Evolutionary conservation across 2,888 invertebrate genomes (phyloP).

Genomic region (Shargacucullia verbasci): DNA sequence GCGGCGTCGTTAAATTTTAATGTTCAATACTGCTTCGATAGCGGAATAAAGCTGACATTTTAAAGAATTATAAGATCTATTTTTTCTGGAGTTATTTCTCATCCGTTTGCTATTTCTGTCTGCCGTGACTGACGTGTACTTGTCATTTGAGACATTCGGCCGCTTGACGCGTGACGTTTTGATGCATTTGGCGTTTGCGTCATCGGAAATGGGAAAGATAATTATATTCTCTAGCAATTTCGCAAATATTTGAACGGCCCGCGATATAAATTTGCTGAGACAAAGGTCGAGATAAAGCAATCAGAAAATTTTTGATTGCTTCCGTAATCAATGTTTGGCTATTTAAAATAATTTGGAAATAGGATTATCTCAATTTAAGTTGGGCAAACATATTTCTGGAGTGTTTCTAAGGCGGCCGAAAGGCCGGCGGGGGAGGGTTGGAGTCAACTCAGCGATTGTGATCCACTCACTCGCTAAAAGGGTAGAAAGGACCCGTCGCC

Average conservation of each 20-base stretch:
- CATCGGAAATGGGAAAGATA: constrained; percentile 48
- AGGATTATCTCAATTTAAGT: constrained; percentile 70
- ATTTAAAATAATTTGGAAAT: constrained; percentile 62
- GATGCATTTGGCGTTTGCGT: constrained; percentile 55
- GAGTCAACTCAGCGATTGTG: constrained; percentile 59
- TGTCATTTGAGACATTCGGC: constrained; percentile 46
- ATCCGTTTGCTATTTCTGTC: constrained; percentile 37
- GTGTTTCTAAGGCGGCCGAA: constrained; percentile 58
- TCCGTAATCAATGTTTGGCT: constrained; percentile 50
- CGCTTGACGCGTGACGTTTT: constrained; percentile 38
- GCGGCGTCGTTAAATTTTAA: constrained; percentile 55
- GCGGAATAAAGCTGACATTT: constrained; percentile 41
- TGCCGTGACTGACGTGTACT: constrained; percentile 32
- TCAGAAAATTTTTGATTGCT: constrained; percentile 50
- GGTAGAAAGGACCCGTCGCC: constrained; percentile 64
- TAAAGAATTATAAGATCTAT: constrained; percentile 42
- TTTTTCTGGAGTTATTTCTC: constrained; percentile 40
- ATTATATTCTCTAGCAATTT: constrained; percentile 35
- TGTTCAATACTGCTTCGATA: constrained; percentile 52
- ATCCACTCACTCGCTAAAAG: constrained; percentile 68
- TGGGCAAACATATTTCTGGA: constrained; percentile 64
- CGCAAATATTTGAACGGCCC: constrained; percentile 43
- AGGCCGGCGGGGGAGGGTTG: constrained; percentile 50
- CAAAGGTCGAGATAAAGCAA: constrained; percentile 48
- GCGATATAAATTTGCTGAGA: constrained; percentile 30